A percentile compares a stretch with the other conserved stretches of the same genome.
These are phyloP conservation scores for Caenorhabditis panamensis DNA, from an alignment of 2,888 invertebrate species.

Conservation along the genomic window DNA sequence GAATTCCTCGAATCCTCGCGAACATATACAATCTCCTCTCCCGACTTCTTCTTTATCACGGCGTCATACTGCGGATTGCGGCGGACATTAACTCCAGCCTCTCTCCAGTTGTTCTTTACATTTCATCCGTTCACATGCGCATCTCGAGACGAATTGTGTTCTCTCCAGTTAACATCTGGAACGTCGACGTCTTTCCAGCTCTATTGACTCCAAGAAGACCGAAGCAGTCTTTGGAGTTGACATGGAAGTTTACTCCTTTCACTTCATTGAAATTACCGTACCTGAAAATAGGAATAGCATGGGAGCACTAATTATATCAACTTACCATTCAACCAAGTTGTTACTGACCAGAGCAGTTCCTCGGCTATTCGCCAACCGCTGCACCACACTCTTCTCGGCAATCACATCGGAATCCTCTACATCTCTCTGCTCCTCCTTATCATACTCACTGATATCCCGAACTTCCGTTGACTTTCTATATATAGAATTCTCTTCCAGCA, in stretches of 20 bases:
- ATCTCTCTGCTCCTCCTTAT: constrained; percentile 25
- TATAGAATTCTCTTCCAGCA: too few relatives aligned
- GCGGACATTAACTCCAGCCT: constrained; percentile 82
- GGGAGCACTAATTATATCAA: too few relatives aligned
- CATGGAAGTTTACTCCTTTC: constrained; percentile 77
- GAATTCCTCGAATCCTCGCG: constrained; percentile 85
- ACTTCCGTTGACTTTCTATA: constrained; percentile 15
- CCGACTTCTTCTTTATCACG: constrained; percentile 86
- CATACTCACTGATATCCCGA: constrained; percentile 44
- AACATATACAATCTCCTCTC: constrained; percentile 87
- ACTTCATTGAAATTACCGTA: constrained; percentile 76
- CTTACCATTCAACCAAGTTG: constrained; percentile 68
- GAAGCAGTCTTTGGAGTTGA: constrained; percentile 74
- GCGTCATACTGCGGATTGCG: constrained; percentile 90
- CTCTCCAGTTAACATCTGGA: constrained; percentile 77
- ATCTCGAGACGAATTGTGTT: constrained; percentile 73
- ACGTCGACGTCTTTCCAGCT: constrained; percentile 79
- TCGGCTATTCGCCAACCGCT: constrained; percentile 32
- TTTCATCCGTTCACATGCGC: constrained; percentile 73
- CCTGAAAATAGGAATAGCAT: constrained; percentile 27
- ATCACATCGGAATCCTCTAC: constrained; percentile 74
- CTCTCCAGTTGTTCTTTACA: constrained; percentile 74
- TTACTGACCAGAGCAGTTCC: constrained; percentile 65
- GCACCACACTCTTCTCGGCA: constrained; percentile 69
- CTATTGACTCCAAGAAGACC: constrained; percentile 78